Percentiles rank a stretch among this genome's conserved stretches.
Evolutionary conservation across 2,113 vertebrate genomes (phyloP).

Genomic region (Cyanoderma ruficeps): DNA sequence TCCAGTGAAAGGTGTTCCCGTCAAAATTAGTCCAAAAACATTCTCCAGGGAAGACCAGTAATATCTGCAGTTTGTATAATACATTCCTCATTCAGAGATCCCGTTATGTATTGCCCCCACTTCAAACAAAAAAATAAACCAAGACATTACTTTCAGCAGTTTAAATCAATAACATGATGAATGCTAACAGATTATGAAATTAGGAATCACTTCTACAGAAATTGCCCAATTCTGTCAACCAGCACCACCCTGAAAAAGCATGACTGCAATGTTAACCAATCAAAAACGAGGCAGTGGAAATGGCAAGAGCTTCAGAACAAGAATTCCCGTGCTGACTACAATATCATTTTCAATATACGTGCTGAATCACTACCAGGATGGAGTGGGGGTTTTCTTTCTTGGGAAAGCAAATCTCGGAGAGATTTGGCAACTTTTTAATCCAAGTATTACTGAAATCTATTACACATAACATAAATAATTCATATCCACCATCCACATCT

Average conservation of each 20-base stretch:
- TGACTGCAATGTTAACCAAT: not conserved
- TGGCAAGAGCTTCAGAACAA: not conserved
- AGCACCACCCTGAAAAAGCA: slow-evolving; percentile 22
- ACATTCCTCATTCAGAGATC: not conserved
- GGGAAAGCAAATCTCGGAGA: not conserved
- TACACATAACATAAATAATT: not conserved
- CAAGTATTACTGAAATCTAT: not conserved
- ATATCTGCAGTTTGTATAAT: not conserved
- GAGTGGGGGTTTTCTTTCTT: not conserved
- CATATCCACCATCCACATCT: not conserved
- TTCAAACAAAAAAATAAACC: not conserved
- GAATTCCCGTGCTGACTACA: not conserved
- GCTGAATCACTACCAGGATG: not conserved
- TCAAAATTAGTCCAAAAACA: not conserved
- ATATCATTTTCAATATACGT: not conserved
- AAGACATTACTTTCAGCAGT: not conserved
- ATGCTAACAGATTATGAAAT: not conserved
- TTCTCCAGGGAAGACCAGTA: not conserved
- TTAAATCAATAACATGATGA: not conserved
- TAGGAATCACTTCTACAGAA: not conserved
- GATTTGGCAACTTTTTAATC: not conserved
- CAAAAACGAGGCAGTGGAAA: not conserved
- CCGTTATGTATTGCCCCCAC: not conserved
- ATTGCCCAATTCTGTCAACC: not conserved
- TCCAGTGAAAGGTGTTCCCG: not conserved